Base-by-base conservation (phyloP, 2,797 vertebrate species). In the Miichthys miiuy region DNA sequence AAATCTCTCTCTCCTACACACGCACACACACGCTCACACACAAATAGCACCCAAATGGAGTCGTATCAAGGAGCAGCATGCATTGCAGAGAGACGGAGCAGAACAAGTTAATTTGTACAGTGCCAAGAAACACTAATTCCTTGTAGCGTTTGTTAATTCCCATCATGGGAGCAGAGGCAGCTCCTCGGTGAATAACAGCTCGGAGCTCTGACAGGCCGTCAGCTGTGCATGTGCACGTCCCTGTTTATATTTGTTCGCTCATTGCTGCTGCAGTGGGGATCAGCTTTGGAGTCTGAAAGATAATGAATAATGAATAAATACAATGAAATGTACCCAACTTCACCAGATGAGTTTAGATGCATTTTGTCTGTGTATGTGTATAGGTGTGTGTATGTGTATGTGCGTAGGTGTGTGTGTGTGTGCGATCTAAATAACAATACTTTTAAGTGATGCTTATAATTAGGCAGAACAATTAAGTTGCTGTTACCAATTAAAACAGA, bases 51-150 rank as follows among this genome's bases (percentile, higher is more conserved):
- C 55, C 79, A 62, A 75, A 80, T 77, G 79, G 85, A 81, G 67
- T 82, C 17, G 13, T 87, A 81, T 85, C 77, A 77, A 73, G 71
- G 71, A 80, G 79, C 76, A 61, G 68, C 63, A 81, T 84, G 85
- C 69, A 83, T 75, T 38, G 72, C 80, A 76, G 78, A 60, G 78
- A 87, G 88, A 89, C 73, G 63, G 81, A 86, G 83, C 82, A 87
- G 77, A 90, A 85, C 84, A 82, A 88, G 82, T 87, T 90, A 54
- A 89, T 90, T 91, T 89, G 85, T 88, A 85, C 82, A 80, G 69
- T 75, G 77, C 76, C 72, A 85, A 58, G 74, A 83, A 91, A 88
- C 82, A 89, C 72, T 90, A 88, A 91, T 89, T 90, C 85, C 87
- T 82, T 74, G 80, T 85, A 87, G 85, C 77, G 34, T 85, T 83